Conservation (phyloP, 2,113 vertebrate species). For the Hyaena hyaena region DNA sequence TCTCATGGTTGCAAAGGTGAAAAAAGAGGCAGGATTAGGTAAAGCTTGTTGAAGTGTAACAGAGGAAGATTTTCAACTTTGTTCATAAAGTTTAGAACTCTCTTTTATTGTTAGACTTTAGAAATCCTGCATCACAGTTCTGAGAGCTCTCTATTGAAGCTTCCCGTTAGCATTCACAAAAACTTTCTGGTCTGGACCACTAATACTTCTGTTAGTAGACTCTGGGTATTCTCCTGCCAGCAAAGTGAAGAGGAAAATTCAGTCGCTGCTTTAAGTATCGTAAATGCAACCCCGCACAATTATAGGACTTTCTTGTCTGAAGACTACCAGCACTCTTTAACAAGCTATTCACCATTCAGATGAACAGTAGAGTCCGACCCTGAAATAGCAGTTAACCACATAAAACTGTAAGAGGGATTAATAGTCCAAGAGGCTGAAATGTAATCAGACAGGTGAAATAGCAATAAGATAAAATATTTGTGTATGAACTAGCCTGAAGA, state of each 20-base stretch:
- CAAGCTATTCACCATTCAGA: slow-evolving; percentile 39
- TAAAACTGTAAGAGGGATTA: slow-evolving; percentile 76
- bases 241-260: background rate
- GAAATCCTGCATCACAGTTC: slow-evolving; percentile 74
- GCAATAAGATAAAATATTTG: background rate
- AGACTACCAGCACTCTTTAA: slow-evolving; percentile 1
- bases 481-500: background rate
- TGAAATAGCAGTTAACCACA: slow-evolving; percentile 73
- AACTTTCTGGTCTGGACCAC: background rate
- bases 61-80: slow-evolving; percentile 90
- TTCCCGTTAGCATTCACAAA: background rate
- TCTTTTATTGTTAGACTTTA: slow-evolving; percentile 87
- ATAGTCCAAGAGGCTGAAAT: slow-evolving; percentile 79
- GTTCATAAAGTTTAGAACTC: slow-evolving; percentile 85
- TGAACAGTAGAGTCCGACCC: slow-evolving; percentile 49
- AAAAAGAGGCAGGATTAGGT: slow-evolving; percentile 88
- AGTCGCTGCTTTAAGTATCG: slow-evolving; percentile 55
- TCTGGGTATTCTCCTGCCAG: slow-evolving; percentile 49
- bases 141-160: slow-evolving; percentile 50
- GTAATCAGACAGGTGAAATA: slow-evolving; percentile 82
- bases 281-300: slow-evolving; percentile 55
- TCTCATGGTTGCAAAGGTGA: slow-evolving; percentile 85
- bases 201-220: background rate
- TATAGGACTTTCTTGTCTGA: background rate
- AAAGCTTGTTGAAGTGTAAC: slow-evolving; percentile 90